Percentiles rank a stretch among this genome's conserved stretches.
Conservation (phyloP, 2,888 invertebrate genomes). For the Agonum fuliginosum region DNA sequence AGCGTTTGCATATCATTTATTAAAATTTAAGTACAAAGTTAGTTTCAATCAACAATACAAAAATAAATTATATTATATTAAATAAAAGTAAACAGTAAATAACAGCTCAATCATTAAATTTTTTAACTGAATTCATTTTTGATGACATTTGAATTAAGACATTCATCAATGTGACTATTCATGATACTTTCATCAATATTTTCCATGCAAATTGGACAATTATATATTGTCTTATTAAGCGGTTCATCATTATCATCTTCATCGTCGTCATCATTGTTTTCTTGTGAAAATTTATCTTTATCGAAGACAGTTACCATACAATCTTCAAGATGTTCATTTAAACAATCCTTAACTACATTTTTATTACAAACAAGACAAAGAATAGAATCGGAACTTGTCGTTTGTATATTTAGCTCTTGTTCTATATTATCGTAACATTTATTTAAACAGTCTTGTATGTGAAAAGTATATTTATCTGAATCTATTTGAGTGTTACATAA, state of each 20-base stretch:
- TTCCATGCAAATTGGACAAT: constrained; percentile 79
- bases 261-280: constrained; percentile 64
- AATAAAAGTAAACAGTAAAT: constrained; percentile 12
- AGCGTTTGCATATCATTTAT: too few relatives aligned
- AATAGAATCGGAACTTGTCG: constrained; percentile 63
- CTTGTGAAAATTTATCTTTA: constrained; percentile 64
- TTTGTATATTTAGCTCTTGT: constrained; percentile 64
- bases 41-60: constrained; percentile 17
- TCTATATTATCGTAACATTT: constrained; percentile 73
- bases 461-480: constrained; percentile 68
- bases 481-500: constrained; percentile 61
- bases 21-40: background rate
- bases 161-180: constrained; percentile 77
- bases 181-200: constrained; percentile 75
- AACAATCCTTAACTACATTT: constrained; percentile 66
- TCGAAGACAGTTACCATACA: constrained; percentile 71
- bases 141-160: constrained; percentile 66
- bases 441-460: constrained; percentile 75
- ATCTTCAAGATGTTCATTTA: constrained; percentile 71
- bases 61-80: constrained; percentile 1
- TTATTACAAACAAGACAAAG: constrained; percentile 72
- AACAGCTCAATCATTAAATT: background rate
- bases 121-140: constrained; percentile 22
- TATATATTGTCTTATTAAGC: constrained; percentile 70
- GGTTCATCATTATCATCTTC: constrained; percentile 67